Evolutionary conservation across 2,797 vertebrate genomes (phyloP), one percentile per base, ranked within the genome.

Genomic region (Miopithecus talapoin): DNA sequence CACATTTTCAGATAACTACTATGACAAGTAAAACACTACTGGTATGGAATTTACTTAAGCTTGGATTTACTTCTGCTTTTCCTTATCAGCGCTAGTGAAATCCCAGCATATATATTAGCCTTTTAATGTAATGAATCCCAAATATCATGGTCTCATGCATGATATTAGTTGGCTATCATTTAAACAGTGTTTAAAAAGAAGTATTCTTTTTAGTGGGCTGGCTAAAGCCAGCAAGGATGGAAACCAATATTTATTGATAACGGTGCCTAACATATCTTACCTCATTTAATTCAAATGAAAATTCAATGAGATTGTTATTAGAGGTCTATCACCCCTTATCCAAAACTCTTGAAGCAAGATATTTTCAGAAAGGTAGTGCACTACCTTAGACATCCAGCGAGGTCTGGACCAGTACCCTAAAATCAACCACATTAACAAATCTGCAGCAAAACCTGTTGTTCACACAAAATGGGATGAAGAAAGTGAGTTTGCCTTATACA

Each of bases 221-320:
- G 36, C 36, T 74, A 28, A 91, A 43, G 53, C 36, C 16, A 7
- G 75, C 43, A 91, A 85, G n/a, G 57, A 39, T 75, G 14, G 80
- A 85, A 78, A 83, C 70, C 61, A 57, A 1, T 85, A 36, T 75
- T 39, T 91, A 46, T 75, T 46, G 64, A 95, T 28, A 53, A 19
- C 2, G 21, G 57, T 92, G 84, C 48, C 68, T 86, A 96, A 72
- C 10, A 3, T 48, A 64, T 90, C 30, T 88, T 76, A 94, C 3
- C 5, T 80, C 48, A 75, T 90, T 95, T 90, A 94, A 87, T 90
- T 97, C 28, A 94, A 76, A 55, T 68, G 46, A 94, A 94, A 96
- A 85, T 89, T 88, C 36, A 68, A 19, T 36, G 39, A 83, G 33
- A 19, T 26, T 33, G 17, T 74, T 85, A 68, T 50, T 85, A 55